Percentiles rank a stretch among this genome's conserved stretches.
These are phyloP conservation scores for Physella acuta DNA, from an alignment of 1,140 invertebrate genomes.

Conservation along the genomic window DNA sequence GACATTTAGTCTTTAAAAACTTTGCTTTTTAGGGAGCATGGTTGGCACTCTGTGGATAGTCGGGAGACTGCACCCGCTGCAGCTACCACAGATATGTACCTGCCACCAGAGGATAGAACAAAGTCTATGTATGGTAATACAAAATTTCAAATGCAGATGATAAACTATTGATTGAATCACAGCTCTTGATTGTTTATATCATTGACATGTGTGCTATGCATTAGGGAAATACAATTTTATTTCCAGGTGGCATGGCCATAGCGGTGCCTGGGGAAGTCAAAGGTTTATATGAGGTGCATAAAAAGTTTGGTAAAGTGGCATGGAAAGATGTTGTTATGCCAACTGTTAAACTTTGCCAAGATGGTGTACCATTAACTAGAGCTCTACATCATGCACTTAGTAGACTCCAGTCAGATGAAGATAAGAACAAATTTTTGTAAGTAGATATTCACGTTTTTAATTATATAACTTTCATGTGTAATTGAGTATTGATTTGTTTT, in stretches of 20 bases:
- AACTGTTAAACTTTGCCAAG: slow-evolving; percentile 14
- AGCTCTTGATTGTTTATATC: too few species aligned
- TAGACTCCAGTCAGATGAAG: background rate
- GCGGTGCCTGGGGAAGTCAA: background rate
- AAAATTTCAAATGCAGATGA: too few species aligned
- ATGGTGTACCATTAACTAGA: slow-evolving; percentile 15
- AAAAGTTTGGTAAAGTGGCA: slow-evolving; percentile 5
- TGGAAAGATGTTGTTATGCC: slow-evolving; percentile 17
- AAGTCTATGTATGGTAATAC: slow-evolving; percentile 19
- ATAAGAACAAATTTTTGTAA: background rate
- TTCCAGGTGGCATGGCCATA: slow-evolving; percentile 3
- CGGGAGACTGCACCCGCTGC: slow-evolving; percentile 45
- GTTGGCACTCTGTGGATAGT: slow-evolving; percentile 36
- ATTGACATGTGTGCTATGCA: too few species aligned
- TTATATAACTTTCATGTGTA: too few species aligned
- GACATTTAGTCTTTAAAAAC: too few species aligned
- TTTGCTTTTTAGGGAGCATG: slow-evolving; percentile 11
- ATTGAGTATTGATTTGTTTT: too few species aligned
- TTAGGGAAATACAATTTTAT: too few species aligned
- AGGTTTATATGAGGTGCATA: slow-evolving; percentile 10
- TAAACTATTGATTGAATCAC: too few species aligned
- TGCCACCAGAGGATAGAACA: slow-evolving; percentile 10
- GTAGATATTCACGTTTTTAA: too few species aligned
- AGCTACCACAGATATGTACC: slow-evolving; percentile 43
- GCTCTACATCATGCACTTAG: background rate